Base-by-base conservation (phyloP, 1,140 invertebrate species). In the Rhopalosiphum maidis region DNA sequence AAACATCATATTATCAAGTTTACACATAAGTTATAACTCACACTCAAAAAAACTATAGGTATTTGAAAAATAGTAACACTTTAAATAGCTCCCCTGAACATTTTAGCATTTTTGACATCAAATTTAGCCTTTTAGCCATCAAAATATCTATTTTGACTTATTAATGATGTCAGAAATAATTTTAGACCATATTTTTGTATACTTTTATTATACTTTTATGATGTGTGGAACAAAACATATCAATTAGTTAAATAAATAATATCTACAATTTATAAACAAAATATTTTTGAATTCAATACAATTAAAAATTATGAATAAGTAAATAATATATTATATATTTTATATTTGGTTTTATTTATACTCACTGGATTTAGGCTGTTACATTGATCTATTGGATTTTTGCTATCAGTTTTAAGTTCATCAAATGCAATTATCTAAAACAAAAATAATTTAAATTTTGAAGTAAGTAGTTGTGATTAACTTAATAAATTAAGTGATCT, bases 341-440 rank as follows among this genome's bases (percentile, higher is more conserved):
- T 82, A 15, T 82, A 51, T 37, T 35, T 60, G 30, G 35, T 51
- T 30, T 43, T 89, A 35, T 55, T 25, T 60, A 91, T 95, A 97
- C 97, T 97, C 96, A 99, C 99, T 94, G 98, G 98, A 96, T 99
- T 99, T 93, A 99, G 96, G 95, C 97, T 99, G 95, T 98, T 98
- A 95, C 99, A 99, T 95, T 99, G 99, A 95, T 99, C 99, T 94
- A 99, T 99, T n/a, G 99, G 99, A 96, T 99, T 99, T 96, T 99
- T 99, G 95, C 99, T 99, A 95, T 99, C 99, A 87, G 99, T 99
- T 96, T 99, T 99, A 93, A 99, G 95, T 96, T 99, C 99, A 96
- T 99, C 99, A 95, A 99, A 99, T 37, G 99, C 98, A 96, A 99
- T 99, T 35, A 98, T 97, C 97, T 98, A 95, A 94, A 95, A 94